Evolutionary conservation across 2,888 invertebrate species (phyloP), one percentile per base, ranked within the genome.

Genomic region (Euplexia lucipara): DNA sequence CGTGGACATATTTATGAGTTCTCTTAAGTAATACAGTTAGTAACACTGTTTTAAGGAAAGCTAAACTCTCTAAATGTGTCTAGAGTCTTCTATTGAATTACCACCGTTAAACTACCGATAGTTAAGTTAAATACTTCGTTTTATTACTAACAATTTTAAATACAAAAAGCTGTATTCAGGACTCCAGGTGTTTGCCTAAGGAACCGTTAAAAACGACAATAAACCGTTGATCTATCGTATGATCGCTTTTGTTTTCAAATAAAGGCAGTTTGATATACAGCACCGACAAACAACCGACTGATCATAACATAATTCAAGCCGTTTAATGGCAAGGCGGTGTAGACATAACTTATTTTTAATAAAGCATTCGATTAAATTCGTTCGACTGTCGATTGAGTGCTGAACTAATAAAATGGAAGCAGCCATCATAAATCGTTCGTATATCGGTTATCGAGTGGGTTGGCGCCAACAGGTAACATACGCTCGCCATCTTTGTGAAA

Each of bases 401-500:
- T 68, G 48, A 75, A 81, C 78, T 86, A 84, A 86, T 87, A 86
- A 89, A 89, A 86, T 85, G 77, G 81, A 86, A 68, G 81, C 79
- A 78, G 71, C 67, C 35, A 78, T 81, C 82, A 85, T 90, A 89
- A 91, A 89, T 90, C 87, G 84, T 74, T 72, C 45, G 70, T 79
- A 86, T 66, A 73, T 88, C 81, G 82, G 86, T 82, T 85, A 86
- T 87, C 78, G 84, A 89, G 84, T 85, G 83, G 83, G 84, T 79
- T 85, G 91, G 89, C 90, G 91, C 89, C 90, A 88, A 83, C 75
- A 79, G 71, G 75, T 75, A 82, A 80, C 81, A 67, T 73, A 76
- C 83, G 78, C 72, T 72, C 82, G 87, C 87, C 87, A 88, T 90
- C 70, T 89, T 87, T 74, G 72, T 87, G 84, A 90, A 90, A 92